phyloP scores from a whole-genome alignment of 2,888 invertebrate species.

The Pasiphila rectangulata region DNA sequence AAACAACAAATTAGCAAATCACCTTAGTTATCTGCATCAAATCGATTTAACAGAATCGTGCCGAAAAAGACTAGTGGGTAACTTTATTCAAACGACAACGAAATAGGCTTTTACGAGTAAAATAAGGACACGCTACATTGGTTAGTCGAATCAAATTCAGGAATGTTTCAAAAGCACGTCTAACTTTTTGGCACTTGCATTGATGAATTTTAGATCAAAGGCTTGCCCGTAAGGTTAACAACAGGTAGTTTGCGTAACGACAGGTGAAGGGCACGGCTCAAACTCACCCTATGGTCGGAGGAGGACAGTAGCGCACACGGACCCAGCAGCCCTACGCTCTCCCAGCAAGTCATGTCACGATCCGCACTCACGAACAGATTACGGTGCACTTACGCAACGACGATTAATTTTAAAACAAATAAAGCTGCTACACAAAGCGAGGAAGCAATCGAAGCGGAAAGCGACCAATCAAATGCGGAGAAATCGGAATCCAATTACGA shows the following conservation, averaged over 20 bases:
- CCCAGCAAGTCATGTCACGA: conserved; percentile 78
- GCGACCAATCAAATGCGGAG: conserved; percentile 40
- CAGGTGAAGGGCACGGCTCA: conserved; percentile 32
- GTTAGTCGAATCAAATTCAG: conserved; percentile 40
- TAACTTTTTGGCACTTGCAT: conserved; percentile 25
- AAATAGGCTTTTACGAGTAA: no score
- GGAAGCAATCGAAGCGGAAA: conserved; percentile 73
- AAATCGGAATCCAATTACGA: conserved; percentile 80
- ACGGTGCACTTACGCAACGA: conserved; percentile 72
- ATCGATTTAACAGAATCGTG: neutral
- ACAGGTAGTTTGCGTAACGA: conserved; percentile 23
- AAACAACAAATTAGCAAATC: conserved; percentile 29
- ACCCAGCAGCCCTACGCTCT: conserved; percentile 76
- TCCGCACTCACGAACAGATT: conserved; percentile 45
- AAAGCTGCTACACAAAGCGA: conserved; percentile 67
- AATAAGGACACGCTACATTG: conserved; percentile 25
- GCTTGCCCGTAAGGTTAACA: conserved; percentile 22
- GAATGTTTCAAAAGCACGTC: conserved; percentile 32
- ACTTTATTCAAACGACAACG: no score
- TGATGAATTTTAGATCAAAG: conserved; percentile 32
- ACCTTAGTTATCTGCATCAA: conserved; percentile 5
- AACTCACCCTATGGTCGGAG: conserved; percentile 77
- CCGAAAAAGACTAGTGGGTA: no score
- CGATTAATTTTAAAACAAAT: conserved; percentile 49
- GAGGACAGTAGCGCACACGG: conserved; percentile 77